phyloP scores from a whole-genome alignment of 2,888 invertebrate genomes.

The Koerneria pararmatus region DNA sequence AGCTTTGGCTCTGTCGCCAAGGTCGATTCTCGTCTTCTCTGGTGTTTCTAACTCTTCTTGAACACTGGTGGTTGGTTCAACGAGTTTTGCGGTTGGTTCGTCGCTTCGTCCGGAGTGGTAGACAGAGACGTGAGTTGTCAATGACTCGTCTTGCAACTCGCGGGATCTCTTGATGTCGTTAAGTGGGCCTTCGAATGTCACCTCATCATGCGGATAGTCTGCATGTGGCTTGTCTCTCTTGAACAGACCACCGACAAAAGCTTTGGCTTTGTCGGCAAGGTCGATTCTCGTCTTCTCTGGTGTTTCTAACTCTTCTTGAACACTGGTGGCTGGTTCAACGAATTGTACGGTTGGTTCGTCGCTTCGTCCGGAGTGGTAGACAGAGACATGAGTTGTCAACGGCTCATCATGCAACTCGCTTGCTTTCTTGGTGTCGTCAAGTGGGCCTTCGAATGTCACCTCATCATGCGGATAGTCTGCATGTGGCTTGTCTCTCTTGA shows the following conservation, averaged over 20 bases:
- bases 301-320: neutral
- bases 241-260: slow-evolving; percentile 11
- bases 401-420: slow-evolving; percentile 2
- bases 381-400: neutral
- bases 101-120: slow-evolving; percentile 9
- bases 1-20: slow-evolving; percentile 7
- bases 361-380: slow-evolving; percentile 7
- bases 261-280: slow-evolving; percentile 8
- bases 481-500: slow-evolving; percentile 8
- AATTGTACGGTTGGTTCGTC: neutral
- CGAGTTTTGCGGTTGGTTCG: neutral
- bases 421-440: neutral
- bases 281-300: slow-evolving; percentile 16
- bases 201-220: slow-evolving; percentile 3
- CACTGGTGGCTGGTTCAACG: neutral
- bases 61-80: neutral
- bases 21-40: slow-evolving; percentile 15
- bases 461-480: slow-evolving; percentile 7
- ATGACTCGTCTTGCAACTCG: slow-evolving; percentile 1
- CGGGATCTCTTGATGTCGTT: neutral
- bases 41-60: neutral
- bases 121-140: neutral
- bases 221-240: slow-evolving; percentile 5
- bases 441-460: slow-evolving; percentile 2
- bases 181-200: neutral